phyloP scores from a whole-genome alignment of 1,140 invertebrate species.

The Cotesia typhae region DNA sequence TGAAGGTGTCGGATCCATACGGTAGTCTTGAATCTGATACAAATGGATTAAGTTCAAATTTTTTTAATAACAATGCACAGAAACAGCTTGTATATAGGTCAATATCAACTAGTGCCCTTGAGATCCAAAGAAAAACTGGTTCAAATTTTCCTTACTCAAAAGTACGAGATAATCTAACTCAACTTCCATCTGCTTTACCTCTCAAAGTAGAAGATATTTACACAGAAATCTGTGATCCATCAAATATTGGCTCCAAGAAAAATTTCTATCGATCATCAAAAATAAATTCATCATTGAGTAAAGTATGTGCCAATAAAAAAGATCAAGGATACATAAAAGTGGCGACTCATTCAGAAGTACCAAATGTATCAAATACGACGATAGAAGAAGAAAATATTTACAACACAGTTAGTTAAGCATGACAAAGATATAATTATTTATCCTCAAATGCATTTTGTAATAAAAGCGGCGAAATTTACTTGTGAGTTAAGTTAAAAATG shows the following conservation, averaged over 20 bases:
- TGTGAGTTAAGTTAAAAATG: not conserved
- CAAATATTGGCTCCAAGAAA: conserved; percentile 29
- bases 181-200: conserved; percentile 53
- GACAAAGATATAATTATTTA: not conserved
- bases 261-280: conserved; percentile 36
- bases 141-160: conserved; percentile 62
- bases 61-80: conserved; percentile 34
- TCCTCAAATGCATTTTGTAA: not conserved
- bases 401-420: conserved; percentile 59
- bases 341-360: conserved; percentile 49
- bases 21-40: conserved; percentile 61
- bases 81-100: conserved; percentile 59
- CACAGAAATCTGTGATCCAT: conserved; percentile 58
- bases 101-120: conserved; percentile 60
- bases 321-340: conserved; percentile 58
- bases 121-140: conserved; percentile 51
- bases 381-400: conserved; percentile 61
- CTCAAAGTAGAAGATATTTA: conserved; percentile 58
- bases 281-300: conserved; percentile 47
- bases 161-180: conserved; percentile 60
- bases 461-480: not conserved
- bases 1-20: conserved; percentile 59
- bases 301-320: conserved; percentile 47
- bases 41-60: conserved; percentile 43
- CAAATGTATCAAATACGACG: conserved; percentile 44